Conservation (phyloP, 92 coral and sea anemone species). For the Pocillopora grandis region DNA sequence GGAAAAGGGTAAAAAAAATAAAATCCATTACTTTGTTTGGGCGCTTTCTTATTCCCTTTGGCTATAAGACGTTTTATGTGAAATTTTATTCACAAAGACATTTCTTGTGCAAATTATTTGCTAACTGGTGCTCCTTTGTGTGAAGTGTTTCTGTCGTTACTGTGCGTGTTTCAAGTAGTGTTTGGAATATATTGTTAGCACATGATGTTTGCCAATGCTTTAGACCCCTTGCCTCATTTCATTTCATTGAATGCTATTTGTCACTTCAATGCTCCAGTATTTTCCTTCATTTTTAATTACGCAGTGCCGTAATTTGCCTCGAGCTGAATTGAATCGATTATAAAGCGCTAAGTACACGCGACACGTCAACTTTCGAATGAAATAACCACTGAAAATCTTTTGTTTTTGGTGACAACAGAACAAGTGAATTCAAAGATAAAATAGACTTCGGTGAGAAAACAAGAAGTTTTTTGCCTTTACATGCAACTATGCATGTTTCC, state of each 20-base stretch:
- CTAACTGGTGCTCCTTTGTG: not conserved
- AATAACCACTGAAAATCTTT: not conserved
- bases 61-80: not conserved
- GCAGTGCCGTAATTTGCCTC: constrained; percentile 16
- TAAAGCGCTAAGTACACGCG: not conserved
- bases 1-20: too few species aligned
- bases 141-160: not conserved
- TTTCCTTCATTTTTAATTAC: constrained; percentile 3
- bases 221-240: not conserved
- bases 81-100: not conserved
- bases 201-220: constrained; percentile 1
- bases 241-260: not conserved
- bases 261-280: not conserved
- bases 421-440: not conserved
- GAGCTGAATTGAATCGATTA: not conserved
- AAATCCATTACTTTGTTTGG: too few species aligned
- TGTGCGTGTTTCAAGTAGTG: not conserved
- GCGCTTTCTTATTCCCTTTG: not conserved
- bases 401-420: not conserved
- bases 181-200: not conserved
- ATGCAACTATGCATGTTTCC: constrained; percentile 10
- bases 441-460: not conserved
- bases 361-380: not conserved
- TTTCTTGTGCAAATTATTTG: not conserved
- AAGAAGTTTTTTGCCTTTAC: not conserved